Base-by-base conservation (phyloP, 2,113 vertebrate genomes). In the Prunella fulvescens region DNA sequence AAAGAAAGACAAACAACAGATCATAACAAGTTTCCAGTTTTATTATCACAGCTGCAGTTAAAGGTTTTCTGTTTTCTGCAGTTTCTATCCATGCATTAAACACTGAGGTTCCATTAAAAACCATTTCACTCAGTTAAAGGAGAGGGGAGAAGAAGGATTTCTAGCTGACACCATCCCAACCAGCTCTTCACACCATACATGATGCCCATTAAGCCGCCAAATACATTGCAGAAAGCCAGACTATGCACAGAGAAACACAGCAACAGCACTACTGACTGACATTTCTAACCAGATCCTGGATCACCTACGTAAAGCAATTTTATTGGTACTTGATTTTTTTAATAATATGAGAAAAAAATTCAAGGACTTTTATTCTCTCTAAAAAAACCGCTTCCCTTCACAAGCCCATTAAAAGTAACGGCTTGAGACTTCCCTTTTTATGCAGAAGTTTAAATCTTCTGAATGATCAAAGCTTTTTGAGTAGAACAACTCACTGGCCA, bases 21-120 rank as follows among this genome's bases (percentile, higher is more conserved):
- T 66, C 24, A 25, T 24, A 67, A 69, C 45, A 42, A 73, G 35
- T 44, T 86, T 40, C 79, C 56, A 70, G 44, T 56, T 90, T 87
- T 93, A 70, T 95, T 82, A 90, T 82, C 77, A 91, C 90, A 97
- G 88, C 89, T 95, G 86, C 58, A 82, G 73, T 79, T 92, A 37
- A 40, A 84, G 35, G 22, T 40, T 74, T 48, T 76, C 69, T 69
- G 25, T 70, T 92, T 74, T 67, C 51, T 7, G 3, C 64, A 56
- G 54, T 22, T 88, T 31, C 69, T 73, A 53, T 16, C n/a, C 15
- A 66, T 6, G 18, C 14, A 22, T 35, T 66, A 60, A 89, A 64
- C 22, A 73, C 11, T 29, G 12, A 58, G 62, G 39, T 14, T 73
- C 12, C 29, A 47, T 3, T 53, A 51, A 72, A 85, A 93, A 51